Conservation (phyloP, 2,888 invertebrate genomes). For the Cephus spinipes region DNA sequence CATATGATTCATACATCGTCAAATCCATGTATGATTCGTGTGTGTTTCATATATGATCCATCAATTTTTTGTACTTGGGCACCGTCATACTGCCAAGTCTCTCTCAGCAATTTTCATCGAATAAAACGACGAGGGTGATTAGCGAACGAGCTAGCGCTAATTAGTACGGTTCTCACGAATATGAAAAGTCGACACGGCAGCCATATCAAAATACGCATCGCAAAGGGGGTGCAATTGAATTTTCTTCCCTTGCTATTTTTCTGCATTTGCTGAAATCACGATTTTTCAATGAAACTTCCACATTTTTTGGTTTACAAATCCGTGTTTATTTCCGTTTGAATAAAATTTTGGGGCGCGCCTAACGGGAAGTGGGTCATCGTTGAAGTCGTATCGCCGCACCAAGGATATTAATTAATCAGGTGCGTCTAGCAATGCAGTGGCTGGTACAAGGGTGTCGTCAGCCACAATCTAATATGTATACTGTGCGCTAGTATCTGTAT, state of each 20-base stretch:
- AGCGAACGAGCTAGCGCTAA: not conserved
- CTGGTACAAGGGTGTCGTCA: not conserved
- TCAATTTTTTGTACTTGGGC: too few species aligned
- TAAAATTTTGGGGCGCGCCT: not conserved
- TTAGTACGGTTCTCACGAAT: not conserved
- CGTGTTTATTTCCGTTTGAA: not conserved
- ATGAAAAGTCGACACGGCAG: not conserved
- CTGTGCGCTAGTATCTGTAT: not conserved
- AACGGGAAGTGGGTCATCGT: not conserved
- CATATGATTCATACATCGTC: too few species aligned
- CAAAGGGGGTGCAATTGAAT: not conserved
- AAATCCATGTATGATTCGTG: too few species aligned
- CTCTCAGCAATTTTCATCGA: not conserved
- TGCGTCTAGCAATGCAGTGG: not conserved
- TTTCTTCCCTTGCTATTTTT: not conserved
- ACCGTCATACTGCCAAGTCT: not conserved
- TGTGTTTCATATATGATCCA: too few species aligned
- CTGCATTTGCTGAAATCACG: not conserved
- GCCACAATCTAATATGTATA: not conserved
- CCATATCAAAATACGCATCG: not conserved
- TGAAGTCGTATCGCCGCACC: not conserved
- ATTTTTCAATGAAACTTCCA: not conserved
- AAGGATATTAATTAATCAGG: not conserved
- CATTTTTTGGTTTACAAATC: not conserved
- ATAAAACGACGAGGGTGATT: not conserved